phyloP scores from a whole-genome alignment of 2,113 vertebrate genomes.

The Chitala chitala region DNA sequence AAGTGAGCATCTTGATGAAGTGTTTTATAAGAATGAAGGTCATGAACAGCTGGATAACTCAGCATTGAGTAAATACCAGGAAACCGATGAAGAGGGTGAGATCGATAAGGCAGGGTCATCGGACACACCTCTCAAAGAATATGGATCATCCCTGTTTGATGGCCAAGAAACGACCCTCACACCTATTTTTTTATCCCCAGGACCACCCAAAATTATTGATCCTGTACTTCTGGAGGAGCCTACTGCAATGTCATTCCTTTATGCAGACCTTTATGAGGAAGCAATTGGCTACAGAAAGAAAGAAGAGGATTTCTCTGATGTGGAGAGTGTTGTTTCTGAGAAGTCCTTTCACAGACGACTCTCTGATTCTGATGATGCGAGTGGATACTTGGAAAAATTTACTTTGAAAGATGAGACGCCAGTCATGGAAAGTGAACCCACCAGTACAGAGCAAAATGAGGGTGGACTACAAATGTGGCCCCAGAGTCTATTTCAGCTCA shows the following conservation, averaged over 20 bases:
- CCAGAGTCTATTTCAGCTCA: constrained; percentile 60
- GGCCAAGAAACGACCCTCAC: constrained; percentile 73
- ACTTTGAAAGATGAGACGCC: constrained; percentile 81
- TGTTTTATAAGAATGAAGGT: constrained; percentile 69
- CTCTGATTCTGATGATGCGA: constrained; percentile 77
- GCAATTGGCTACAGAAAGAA: constrained; percentile 66
- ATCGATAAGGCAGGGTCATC: constrained; percentile 40
- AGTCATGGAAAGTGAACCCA: constrained; percentile 38
- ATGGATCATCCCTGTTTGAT: constrained; percentile 72
- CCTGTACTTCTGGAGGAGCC: constrained; percentile 80
- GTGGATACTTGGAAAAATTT: constrained; percentile 87
- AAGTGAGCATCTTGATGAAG: constrained; percentile 74
- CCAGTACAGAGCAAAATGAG: constrained; percentile 38
- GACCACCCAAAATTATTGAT: constrained; percentile 74
- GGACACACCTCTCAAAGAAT: constrained; percentile 54
- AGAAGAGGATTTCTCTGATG: constrained; percentile 71
- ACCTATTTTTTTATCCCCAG: constrained; percentile 70
- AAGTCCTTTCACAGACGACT: constrained; percentile 67
- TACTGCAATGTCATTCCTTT: constrained; percentile 82
- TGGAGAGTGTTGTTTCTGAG: constrained; percentile 72
- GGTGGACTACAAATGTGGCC: constrained; percentile 52
- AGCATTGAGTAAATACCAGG: constrained; percentile 8
- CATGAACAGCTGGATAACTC: constrained; percentile 35
- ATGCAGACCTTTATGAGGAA: constrained; percentile 84
- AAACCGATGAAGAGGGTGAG: constrained; percentile 38